Evolutionary conservation across 2,113 vertebrate species (phyloP), one percentile per base, ranked within the genome.

Genomic region (Oreochromis spilurus): DNA sequence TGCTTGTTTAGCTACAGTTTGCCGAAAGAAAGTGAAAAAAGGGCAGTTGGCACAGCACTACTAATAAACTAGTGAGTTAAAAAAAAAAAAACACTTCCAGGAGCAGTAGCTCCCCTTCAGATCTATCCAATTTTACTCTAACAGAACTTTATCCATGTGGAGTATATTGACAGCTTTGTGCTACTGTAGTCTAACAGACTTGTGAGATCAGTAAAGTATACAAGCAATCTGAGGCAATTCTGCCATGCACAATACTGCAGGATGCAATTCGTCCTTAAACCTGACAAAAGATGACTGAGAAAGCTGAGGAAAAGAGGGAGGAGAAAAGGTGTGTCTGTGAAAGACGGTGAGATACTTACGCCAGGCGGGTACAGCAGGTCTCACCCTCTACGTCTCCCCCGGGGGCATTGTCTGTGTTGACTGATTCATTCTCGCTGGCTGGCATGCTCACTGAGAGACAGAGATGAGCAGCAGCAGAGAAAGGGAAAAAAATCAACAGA

Each of bases 401-500:
- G 4, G 98, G 97, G 79, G 97, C 97, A n/a, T 98, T 98, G 93
- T 99, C 98, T 4, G 98, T 99, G 96, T 99, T 99, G 91, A 99
- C 98, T 9, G 98, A 99, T 94, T 99, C 98, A 0, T 97, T 99
- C 95, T 99, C 99, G 10, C 98, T 99, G 84, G 99, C 97, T 78
- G 99, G 98, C 98, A 99, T 99, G 94, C 98, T 99, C 97, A 99
- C 99, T 99, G 97, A 87, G 96, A 86, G 58, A 77, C 57, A 50
- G 85, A 95, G 53, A 52, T 16, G 81, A 52, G 12, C 62, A 94
- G 87, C 50, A 57, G 83, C 43, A 65, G 79, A 87, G 81, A 62
- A 43, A 82, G 21, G 77, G 21, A 29, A 65, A 82, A 75, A 77
- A 77, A 48, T 48, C 5, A 62, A 83, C 54, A 89, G 58, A 65